phyloP scores from a whole-genome alignment of 2,113 vertebrate genomes.

The Syngnathoides biaculeatus region DNA sequence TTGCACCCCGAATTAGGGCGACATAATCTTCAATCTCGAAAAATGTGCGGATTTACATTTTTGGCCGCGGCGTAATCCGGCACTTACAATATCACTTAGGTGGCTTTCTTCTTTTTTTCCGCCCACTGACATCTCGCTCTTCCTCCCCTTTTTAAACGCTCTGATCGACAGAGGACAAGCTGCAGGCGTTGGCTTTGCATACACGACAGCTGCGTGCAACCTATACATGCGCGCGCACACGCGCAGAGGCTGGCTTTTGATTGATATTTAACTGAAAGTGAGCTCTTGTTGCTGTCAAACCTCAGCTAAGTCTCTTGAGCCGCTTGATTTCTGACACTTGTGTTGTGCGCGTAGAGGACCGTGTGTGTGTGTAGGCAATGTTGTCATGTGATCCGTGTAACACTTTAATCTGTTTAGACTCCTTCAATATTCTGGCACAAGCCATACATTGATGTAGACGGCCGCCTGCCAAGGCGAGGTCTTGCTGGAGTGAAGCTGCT shows the following conservation, averaged over 20 bases:
- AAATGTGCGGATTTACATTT: conserved; percentile 65
- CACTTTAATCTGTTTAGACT: conserved; percentile 77
- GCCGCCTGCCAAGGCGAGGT: conserved; percentile 51
- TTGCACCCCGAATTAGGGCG: conserved; percentile 59
- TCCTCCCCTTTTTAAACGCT: conserved; percentile 39
- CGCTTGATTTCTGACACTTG: conserved; percentile 68
- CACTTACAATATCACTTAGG: conserved; percentile 74
- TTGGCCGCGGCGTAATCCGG: conserved; percentile 69
- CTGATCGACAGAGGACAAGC: conserved; percentile 74
- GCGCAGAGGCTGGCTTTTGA: conserved; percentile 53
- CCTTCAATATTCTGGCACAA: conserved; percentile 59
- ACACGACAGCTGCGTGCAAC: conserved; percentile 30
- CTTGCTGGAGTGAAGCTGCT: neutral
- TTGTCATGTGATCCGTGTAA: conserved; percentile 72
- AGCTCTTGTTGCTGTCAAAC: conserved; percentile 74
- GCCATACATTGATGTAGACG: conserved; percentile 46
- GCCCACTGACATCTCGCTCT: conserved; percentile 64
- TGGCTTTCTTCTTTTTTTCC: conserved; percentile 57
- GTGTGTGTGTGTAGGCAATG: conserved; percentile 27
- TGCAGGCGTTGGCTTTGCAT: conserved; percentile 62
- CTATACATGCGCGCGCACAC: conserved; percentile 7
- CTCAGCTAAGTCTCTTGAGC: conserved; percentile 66
- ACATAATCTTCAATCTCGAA: conserved; percentile 56
- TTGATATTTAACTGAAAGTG: conserved; percentile 76
- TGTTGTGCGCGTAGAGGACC: conserved; percentile 58